Evolutionary conservation across 2,888 invertebrate genomes (phyloP), one percentile per base, ranked within the genome.

Genomic region (Lasioglossum lativentre): DNA sequence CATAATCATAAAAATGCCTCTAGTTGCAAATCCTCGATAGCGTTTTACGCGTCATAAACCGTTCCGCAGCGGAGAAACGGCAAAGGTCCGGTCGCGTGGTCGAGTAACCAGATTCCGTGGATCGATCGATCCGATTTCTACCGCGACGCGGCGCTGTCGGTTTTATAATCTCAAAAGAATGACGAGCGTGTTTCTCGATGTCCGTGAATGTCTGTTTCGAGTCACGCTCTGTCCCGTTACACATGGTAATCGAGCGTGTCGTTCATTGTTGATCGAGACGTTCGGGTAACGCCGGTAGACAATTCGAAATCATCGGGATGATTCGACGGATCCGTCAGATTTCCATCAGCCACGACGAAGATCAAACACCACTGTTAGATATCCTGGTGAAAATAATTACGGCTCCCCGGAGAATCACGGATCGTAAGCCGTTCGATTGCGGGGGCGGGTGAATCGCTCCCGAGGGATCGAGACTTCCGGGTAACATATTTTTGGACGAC

Each of bases 251-350:
- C 74, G 42, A 38, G 78, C 34, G 56, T 72, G 52, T 40, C 72
- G 63, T 10, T 23, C n/a, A 56, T 56, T 56, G 56, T 72, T 75
- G 79, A 81, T 81, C 76, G 85, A 74, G 80, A 78, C 79, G 78
- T 90, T 82, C 85, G 83, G 74, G 85, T 45, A 52, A 72, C 23
- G 59, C 5, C 59, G 78, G 71, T 77, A 68, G 75, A 83, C 82
- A 76, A 86, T 86, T 82, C 86, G 70, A 81, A 89, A 90, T 86
- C 86, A 76, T 86, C 85, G 80, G 76, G 68, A 85, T 83, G 85
- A 85, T 86, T 88, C 89, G 78, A 83, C 85, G 86, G 80, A 85
- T 83, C 82, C 78, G 34, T 38, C 76, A 14, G 47, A 83, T 83
- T 77, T 84, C 45, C 83, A 84, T 84, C 73, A 72, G 34, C 56